Percentiles rank a stretch among this genome's conserved stretches.
These are phyloP conservation scores for Corydoras maculifer DNA, from an alignment of 2,113 vertebrate species.

Conservation along the genomic window DNA sequence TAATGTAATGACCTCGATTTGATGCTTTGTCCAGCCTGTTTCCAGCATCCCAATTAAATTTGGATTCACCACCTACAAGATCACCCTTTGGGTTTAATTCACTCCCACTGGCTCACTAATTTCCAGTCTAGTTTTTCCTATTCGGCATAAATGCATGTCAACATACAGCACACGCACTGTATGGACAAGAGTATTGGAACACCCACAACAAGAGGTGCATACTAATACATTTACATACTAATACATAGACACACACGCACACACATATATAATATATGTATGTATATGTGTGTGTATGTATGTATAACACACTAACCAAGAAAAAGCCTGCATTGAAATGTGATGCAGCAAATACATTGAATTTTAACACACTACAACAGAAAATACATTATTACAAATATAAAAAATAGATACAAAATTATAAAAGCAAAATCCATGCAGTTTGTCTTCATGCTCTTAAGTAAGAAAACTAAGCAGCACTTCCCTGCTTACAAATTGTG, in stretches of 20 bases:
- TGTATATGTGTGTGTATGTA: neutral
- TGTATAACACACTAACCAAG: too few species aligned
- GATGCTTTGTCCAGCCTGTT: neutral
- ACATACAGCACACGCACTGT: conserved; percentile 36
- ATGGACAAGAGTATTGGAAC: conserved; percentile 3
- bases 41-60: neutral
- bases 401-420: too few species aligned
- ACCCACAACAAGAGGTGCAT: too few species aligned
- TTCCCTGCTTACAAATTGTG: neutral
- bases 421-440: neutral
- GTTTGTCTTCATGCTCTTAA: neutral
- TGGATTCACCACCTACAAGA: conserved; percentile 10
- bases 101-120: conserved; percentile 30
- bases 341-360: too few species aligned
- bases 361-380: too few species aligned
- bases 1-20: neutral
- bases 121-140: neutral
- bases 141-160: conserved; percentile 38
- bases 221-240: too few species aligned
- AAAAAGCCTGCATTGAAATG: too few species aligned
- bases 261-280: too few species aligned
- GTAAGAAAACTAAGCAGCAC: neutral
- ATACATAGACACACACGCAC: too few species aligned
- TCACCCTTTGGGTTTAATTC: conserved; percentile 3
- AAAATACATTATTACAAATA: too few species aligned